Base-by-base conservation (phyloP, 2,797 vertebrate species). In the Glossophaga mutica region DNA sequence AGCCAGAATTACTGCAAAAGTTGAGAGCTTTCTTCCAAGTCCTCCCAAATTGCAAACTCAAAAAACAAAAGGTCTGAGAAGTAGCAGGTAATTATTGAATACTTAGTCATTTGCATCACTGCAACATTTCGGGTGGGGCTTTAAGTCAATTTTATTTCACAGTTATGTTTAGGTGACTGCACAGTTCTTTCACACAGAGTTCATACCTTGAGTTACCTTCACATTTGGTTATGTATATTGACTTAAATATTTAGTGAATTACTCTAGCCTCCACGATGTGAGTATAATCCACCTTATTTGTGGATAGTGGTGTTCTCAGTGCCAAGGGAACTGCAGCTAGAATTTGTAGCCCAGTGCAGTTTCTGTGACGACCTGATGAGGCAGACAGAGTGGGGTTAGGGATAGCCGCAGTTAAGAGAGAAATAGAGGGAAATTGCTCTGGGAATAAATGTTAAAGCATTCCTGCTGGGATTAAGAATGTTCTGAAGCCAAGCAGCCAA, bases 381-480 rank as follows among this genome's bases (percentile, higher is more conserved):
- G 46, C 26, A 57, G 73, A 65, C 68, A 37, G 42, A 44, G 5
- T 82, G 11, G 62, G 39, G 59, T n/a, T 46, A 21, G 81, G 34
- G n/a, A 86, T 18, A 42, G 42, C 79, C 26, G 39, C 59, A 74
- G 62, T 57, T 70, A 90, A 92, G 76, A 91, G 52, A 90, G 24
- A 94, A 55, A 92, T 32, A 82, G 71, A 94, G 87, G 87, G 21
- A 46, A 62, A 24, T 7, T 39, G 52, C 68, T 82, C 73, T 95
- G 73, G 90, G 77, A 92, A 88, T 92, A 92, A 62, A 86, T 91
- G 74, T 85, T 46, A 95, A 94, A 94, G 82, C 11, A 34, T 77
- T 90, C 82, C 94, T 90, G 92, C 73, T 78, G n/a, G 68, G 59
- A 90, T 85, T 95, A 91, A 95, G 85, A 62, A 52, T 74, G 55